phyloP scores from a whole-genome alignment of 2,888 invertebrate species.

The Dicyrtomina minuta region DNA sequence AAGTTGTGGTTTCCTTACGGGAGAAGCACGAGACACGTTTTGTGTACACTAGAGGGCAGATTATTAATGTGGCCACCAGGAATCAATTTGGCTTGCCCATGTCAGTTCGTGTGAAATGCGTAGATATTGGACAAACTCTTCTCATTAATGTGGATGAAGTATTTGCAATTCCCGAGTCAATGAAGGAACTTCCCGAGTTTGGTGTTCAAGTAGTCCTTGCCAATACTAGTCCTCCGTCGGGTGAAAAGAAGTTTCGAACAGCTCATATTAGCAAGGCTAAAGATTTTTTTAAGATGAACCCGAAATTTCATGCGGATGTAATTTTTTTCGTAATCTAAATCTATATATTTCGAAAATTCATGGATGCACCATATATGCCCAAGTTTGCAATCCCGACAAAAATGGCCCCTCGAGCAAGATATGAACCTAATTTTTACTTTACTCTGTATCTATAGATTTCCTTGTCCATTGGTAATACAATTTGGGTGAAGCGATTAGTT shows the following conservation, averaged over 20 bases:
- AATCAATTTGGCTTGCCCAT: constrained; percentile 2
- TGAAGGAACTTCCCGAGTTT: constrained; percentile 7
- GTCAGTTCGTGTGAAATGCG: constrained; percentile 10
- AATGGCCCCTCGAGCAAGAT: too few relatives aligned
- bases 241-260: constrained; percentile 17
- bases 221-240: constrained; percentile 22
- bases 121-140: constrained; percentile 21
- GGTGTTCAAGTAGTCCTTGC: constrained; percentile 25
- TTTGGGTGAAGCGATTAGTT: constrained; percentile 27
- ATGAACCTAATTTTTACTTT: too few relatives aligned
- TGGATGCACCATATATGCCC: too few relatives aligned
- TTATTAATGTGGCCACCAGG: constrained; percentile 15
- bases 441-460: constrained; percentile 20
- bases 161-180: constrained; percentile 19
- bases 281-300: background rate
- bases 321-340: too few relatives aligned
- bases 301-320: constrained; percentile 25
- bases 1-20: constrained; percentile 20
- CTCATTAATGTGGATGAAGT: background rate
- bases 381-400: too few relatives aligned
- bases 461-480: constrained; percentile 14
- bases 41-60: constrained; percentile 22
- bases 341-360: too few relatives aligned
- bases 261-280: background rate
- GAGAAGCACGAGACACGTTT: constrained; percentile 20